Base-by-base conservation (phyloP, 2,797 vertebrate genomes). In the Epinephelus malabaricus region DNA sequence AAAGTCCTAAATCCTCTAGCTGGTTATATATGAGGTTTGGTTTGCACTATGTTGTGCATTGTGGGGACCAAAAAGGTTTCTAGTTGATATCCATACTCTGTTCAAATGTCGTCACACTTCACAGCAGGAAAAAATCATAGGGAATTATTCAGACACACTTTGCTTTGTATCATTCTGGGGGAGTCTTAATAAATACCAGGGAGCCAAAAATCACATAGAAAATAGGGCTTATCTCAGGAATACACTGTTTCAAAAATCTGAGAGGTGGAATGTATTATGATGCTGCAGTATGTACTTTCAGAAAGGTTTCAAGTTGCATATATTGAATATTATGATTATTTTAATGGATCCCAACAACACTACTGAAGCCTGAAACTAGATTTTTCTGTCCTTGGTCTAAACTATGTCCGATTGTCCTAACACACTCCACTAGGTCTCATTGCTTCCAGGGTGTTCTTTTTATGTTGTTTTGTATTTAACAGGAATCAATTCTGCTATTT, bases 201-300 rank as follows among this genome's bases (percentile, higher is more conserved):
- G 15, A 71, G 69, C 56, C 61, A 72, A 68, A 82, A 83, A n/a
- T 67, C 11, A 2, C 56, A 69, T 10, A 46, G 50, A 78, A 76
- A 69, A 81, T 65, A 64, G 61, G 69, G 62, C 69, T 60, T 67
- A 83, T 86, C 89, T 93, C 90, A 94, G 92, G 90, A 86, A 89
- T 71, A 83, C 49, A 76, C 56, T 54, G 67, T 62, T 60, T 81
- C 47, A 60, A 69, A 76, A 68, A 58, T 77, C 53, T 56, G 78
- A 72, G 55, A 73, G 58, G 56, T 71, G 13, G 30, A 72, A 68
- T 62, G 27, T 64, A 17, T 60, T 27, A 30, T 68, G 51, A 81
- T 76, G 68, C 73, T 86, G 73, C 70, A 80, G 72, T 73, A 27
- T 85, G 15, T 69, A 45, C 59, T 88, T 82, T 81, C 43, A 78